phyloP scores from a whole-genome alignment of 2,797 vertebrate genomes.

The Gila robusta region DNA sequence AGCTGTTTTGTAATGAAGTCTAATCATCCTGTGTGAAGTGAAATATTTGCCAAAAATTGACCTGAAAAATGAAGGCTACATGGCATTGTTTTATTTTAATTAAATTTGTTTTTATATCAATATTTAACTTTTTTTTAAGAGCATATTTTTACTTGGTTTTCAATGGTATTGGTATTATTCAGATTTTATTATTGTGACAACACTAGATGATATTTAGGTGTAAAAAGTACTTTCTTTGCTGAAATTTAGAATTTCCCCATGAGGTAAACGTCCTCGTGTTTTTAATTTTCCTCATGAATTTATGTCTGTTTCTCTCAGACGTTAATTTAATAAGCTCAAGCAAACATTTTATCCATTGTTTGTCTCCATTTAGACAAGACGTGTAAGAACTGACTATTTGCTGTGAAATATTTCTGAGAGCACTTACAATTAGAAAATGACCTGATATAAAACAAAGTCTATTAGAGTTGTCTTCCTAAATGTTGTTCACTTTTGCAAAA shows the following conservation, averaged over 20 bases:
- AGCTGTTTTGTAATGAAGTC: neutral
- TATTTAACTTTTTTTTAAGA: neutral
- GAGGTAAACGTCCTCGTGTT: neutral
- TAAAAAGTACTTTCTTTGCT: neutral
- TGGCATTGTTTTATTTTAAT: neutral
- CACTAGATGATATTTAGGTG: neutral
- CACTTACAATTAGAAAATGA: slow-evolving; percentile 32
- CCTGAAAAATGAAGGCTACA: neutral
- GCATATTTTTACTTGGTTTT: neutral
- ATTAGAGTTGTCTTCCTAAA: neutral
- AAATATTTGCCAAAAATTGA: neutral
- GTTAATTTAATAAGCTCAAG: slow-evolving; percentile 35
- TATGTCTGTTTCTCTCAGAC: neutral
- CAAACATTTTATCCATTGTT: slow-evolving; percentile 68
- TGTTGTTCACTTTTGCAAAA: neutral
- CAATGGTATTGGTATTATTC: neutral
- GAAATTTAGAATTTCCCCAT: neutral
- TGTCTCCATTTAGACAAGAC: slow-evolving; percentile 66
- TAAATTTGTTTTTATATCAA: neutral
- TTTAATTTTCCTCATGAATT: neutral
- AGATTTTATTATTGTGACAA: neutral
- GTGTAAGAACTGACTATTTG: slow-evolving; percentile 50
- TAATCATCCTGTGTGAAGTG: neutral
- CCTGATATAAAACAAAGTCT: slow-evolving; percentile 4
- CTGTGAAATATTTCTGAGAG: slow-evolving; percentile 53